Base-by-base conservation (phyloP, 2,113 vertebrate species). In the Myanophis thanlyinensis region DNA sequence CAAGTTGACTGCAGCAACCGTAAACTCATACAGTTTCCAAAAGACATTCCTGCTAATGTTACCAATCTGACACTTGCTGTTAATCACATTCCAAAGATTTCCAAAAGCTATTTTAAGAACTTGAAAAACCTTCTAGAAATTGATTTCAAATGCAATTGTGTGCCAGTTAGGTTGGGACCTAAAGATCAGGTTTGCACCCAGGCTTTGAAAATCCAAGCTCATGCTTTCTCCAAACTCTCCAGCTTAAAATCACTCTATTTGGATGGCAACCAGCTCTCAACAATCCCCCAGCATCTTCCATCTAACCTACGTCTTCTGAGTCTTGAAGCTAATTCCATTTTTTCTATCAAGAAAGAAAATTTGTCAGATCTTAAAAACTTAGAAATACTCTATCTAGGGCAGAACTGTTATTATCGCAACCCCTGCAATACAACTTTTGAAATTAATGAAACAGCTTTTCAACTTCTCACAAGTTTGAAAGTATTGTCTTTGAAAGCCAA, bases 361-460 rank as follows among this genome's bases (percentile, higher is more conserved):
- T 96, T 99, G 1, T 98, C 98, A 0, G 98, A 97, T 86, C 95
- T 99, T 73, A 91, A 46, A 73, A 98, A 98, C 62, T 92, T 99
- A 62, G 96, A 98, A 96, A 91, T 46, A 0, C 97, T 99, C 89
- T 99, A 99, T 53, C 97, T 99, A 3, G 98, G 99, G 62, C 98
- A 99, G 94, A 99, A 99, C 94, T 99, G 99, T 91, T 99, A 99
- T 94, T 99, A 97, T 94, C 98, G 99, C 87, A 99, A 99, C 91
- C 98, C 98, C 0, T 99, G 99, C 94, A 98, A 99, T 89, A 93
- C 89, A 40, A 98, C 98, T 0, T 99, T 98, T 95, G 73, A 56
- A 4, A 98, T 99, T 46, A 98, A 98, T 91, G 44, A 95, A 1
- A 97, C 97, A 30, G 97, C 98, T 13, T 99, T 99, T 96, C 94